Conservation (phyloP, 1,140 invertebrate genomes). For the Oscheius sp. region DNA sequence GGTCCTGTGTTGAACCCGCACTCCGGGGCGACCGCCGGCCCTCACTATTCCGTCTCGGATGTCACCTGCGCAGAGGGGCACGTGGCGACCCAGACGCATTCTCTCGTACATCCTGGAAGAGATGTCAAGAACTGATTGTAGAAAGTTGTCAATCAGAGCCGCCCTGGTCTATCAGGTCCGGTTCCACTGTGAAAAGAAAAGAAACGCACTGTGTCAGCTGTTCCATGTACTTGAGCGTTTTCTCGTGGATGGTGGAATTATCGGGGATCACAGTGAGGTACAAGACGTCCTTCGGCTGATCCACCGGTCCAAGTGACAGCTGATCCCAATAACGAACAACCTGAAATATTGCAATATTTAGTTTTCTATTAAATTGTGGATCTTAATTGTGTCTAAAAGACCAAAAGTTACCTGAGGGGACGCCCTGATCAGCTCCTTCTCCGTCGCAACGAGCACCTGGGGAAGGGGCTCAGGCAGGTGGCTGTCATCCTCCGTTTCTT, state of each 20-base stretch:
- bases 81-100: not conserved
- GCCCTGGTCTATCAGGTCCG: not conserved
- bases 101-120: constrained; percentile 8
- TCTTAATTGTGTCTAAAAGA: too few species aligned
- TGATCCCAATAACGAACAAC: constrained; percentile 14
- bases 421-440: constrained; percentile 8
- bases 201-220: not conserved
- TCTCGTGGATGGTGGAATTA: constrained; percentile 66
- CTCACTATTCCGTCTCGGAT: not conserved
- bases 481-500: constrained; percentile 9
- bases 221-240: constrained; percentile 13
- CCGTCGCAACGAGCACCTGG: not conserved
- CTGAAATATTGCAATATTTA: too few species aligned
- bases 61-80: not conserved
- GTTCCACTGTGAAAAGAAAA: not conserved
- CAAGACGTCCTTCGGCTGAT: constrained; percentile 82
- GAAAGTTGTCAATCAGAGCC: not conserved
- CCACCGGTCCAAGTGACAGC: constrained; percentile 78
- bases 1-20: not conserved
- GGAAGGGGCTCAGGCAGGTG: constrained; percentile 14
- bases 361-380: too few species aligned
- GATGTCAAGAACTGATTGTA: not conserved
- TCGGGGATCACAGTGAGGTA: constrained; percentile 91
- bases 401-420: not conserved
- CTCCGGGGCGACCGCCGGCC: not conserved